A percentile compares a stretch with the other conserved stretches of the same genome.
phyloP scores from a whole-genome alignment of 2,888 invertebrate genomes.

The Drosophila lutescens region DNA sequence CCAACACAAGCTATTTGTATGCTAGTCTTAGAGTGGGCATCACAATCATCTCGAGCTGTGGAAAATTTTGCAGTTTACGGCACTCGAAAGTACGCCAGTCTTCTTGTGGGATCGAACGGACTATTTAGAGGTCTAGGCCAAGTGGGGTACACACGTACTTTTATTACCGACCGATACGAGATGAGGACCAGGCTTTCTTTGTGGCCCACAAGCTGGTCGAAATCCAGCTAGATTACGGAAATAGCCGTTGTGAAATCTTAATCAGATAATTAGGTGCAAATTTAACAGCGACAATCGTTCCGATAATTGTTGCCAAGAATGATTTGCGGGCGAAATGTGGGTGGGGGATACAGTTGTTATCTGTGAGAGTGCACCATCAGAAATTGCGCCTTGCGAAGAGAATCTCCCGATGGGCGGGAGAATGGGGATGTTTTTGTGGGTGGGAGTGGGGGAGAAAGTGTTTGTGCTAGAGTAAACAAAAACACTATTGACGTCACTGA shows the following conservation, averaged over 20 bases:
- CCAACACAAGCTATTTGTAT: neutral
- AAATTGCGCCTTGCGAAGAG: conserved; percentile 23
- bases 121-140: conserved; percentile 18
- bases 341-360: conserved; percentile 21
- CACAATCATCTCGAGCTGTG: conserved; percentile 20
- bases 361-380: conserved; percentile 38
- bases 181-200: conserved; percentile 31
- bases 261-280: conserved; percentile 60
- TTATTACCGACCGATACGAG: conserved; percentile 23
- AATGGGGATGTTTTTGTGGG: neutral
- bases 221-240: conserved; percentile 46
- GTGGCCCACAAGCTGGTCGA: conserved; percentile 16
- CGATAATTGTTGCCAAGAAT: conserved; percentile 75
- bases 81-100: conserved; percentile 13
- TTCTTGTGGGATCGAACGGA: conserved; percentile 7
- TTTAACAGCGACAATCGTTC: conserved; percentile 47
- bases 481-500: conserved; percentile 33
- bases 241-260: conserved; percentile 33
- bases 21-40: conserved; percentile 15
- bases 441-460: conserved; percentile 14
- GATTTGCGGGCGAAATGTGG: conserved; percentile 14
- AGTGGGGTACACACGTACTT: conserved; percentile 1
- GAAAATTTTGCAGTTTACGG: conserved; percentile 41
- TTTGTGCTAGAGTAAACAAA: conserved; percentile 17
- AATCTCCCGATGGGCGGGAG: conserved; percentile 10